Evolutionary conservation across 1,140 invertebrate genomes (phyloP), one percentile per base, ranked within the genome.

Genomic region (Leguminivora glycinivorella): DNA sequence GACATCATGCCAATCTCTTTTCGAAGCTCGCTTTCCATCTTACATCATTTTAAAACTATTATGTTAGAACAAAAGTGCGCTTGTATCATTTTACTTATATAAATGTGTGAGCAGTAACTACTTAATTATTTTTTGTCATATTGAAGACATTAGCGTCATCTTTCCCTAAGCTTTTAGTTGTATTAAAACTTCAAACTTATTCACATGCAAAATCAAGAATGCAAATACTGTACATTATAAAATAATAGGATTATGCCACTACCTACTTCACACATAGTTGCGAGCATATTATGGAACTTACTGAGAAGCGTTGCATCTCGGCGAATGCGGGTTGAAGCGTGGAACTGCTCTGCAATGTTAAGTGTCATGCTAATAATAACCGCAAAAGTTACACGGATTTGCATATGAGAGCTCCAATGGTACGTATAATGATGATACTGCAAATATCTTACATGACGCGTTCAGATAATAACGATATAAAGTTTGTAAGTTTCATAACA

Each of bases 1-100:
- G 29, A 70, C 29, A 70, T 26, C 58, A 69, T 38, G 47, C 68
- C 67, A 72, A 68, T 72, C 67, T 31, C 58, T 63, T 63, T 63
- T 29, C 26, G 17, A 63, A 63, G 26, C 58, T 26, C 26, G 22
- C 29, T 58, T 22, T 31, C n/a, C 17, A n/a, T 29, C 4, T 29
- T 3, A 26, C 25, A 7, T 7, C 3, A 17, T 29, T 63, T 17
- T 63, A 31, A 63, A 29, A 25, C 56, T 31, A 29, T 29, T 22
- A 52, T 52, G 7, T 10, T 9, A n/a, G 7, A 52, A 52, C 9
- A 52, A 22, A 52, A 38, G 2, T 34, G 34, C 34, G 34, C 34
- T 34, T 12, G 2, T 10, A 12, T 0, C 2, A 12, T 38, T 38
- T 14, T 38, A 34, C 9, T 34, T 34, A 34, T 34, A 34, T n/a